Evolutionary conservation across 2,113 vertebrate species (phyloP).

Genomic region (Cettia cetti): DNA sequence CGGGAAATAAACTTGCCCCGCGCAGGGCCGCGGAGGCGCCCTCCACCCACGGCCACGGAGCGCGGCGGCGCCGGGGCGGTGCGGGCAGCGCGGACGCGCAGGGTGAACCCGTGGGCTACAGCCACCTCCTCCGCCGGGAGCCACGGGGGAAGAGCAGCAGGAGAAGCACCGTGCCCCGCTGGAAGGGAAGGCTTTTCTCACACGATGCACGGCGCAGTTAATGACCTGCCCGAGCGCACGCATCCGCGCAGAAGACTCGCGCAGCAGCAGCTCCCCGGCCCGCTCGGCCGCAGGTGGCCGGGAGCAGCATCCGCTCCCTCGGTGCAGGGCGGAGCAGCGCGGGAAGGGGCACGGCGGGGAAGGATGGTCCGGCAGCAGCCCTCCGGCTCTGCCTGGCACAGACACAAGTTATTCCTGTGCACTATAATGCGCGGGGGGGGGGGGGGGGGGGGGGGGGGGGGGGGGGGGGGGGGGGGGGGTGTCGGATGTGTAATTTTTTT

Average conservation of each 20-base stretch:
- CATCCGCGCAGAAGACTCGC: not conserved
- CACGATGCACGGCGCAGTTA: not conserved
- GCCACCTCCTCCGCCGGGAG: not conserved
- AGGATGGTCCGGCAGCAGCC: not conserved
- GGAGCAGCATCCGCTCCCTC: not conserved
- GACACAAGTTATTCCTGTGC: not conserved
- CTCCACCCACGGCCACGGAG: not conserved
- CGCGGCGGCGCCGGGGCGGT: not conserved
- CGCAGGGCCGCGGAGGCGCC: not conserved
- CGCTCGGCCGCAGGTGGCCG: not conserved
- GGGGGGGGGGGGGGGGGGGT: too few species aligned
- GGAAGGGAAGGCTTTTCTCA: not conserved
- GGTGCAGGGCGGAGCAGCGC: not conserved
- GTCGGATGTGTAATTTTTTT: too few species aligned
- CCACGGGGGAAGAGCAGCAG: not conserved
- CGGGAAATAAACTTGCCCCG: not conserved
- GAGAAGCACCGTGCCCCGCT: not conserved
- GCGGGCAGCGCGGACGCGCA: not conserved
- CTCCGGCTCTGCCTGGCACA: not conserved
- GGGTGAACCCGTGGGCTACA: not conserved
- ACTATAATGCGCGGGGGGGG: rapidly evolving
- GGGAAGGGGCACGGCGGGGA: not conserved
- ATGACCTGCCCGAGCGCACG: not conserved
- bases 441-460: too few species aligned
- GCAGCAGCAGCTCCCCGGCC: not conserved